Base-by-base conservation (phyloP, 1,140 invertebrate species). In the Lucilia sericata region DNA sequence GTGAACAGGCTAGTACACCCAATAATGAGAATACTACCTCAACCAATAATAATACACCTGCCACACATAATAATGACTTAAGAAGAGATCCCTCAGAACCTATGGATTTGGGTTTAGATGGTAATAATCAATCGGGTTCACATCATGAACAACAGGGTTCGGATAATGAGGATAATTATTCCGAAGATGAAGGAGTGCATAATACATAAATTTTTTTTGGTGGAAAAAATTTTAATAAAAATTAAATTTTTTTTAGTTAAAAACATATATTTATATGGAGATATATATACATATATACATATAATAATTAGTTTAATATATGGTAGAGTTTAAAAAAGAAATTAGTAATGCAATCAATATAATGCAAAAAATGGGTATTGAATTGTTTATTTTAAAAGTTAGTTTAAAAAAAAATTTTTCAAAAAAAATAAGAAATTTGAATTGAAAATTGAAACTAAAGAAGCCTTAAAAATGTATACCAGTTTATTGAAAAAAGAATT, bases 111-210 rank as follows among this genome's bases (percentile, higher is more conserved):
- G 86, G 86, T 7, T 84, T 89, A 47, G 89, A 86, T n/a, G 82
- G 87, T 74, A 88, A 87, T 76, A 90, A 90, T 84, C 88, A 88
- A 82, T 89, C 87, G 60, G 87, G 88, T 85, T 89, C 88, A 84
- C 76, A 80, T 51, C 86, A 88, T 49, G 88, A 89, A 83, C 85
- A 85, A 70, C 86, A 80, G 74, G 86, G 87, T 65, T 90, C 89
- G 55, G 89, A 90, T 86, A 88, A 85, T 85, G 89, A 90, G 25
- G 89, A 90, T 19, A 91, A 90, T 74, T 91, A 89, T 85, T 91
- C 89, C 51, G 89, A 91, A 86, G 89, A 91, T 84, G 89, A 91
- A 83, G 89, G 89, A 42, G 89, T 91, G 82, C 89, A 90, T 80
- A 89, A 90, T 82, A 90, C 89, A 88, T 90, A 90, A 78, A 78